Conservation (phyloP, 1,140 invertebrate genomes). For the Chironomus striatipennis region DNA sequence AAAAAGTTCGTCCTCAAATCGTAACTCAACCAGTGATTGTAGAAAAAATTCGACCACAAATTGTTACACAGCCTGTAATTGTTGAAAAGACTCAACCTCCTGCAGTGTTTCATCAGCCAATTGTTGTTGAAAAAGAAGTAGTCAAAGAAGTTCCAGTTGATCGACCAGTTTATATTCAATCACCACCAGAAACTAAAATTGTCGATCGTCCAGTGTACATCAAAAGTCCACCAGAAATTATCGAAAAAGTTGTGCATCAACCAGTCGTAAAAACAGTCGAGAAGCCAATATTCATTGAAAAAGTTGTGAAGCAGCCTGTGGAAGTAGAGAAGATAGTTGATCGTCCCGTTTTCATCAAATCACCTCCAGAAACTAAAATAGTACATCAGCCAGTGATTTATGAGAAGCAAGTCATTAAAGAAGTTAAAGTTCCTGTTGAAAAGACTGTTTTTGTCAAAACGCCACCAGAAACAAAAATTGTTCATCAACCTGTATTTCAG, state of each 20-base stretch:
- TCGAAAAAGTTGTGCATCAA: neutral
- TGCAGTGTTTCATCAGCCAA: neutral
- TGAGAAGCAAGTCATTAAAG: slow-evolving; percentile 38
- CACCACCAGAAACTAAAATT: neutral
- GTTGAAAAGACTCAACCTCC: neutral
- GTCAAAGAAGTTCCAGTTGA: slow-evolving; percentile 42
- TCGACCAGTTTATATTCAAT: slow-evolving; percentile 35
- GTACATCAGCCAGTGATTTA: slow-evolving; percentile 38
- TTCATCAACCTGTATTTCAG: slow-evolving; percentile 4
- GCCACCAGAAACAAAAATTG: slow-evolving; percentile 25
- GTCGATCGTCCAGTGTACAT: neutral
- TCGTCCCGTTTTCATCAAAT: slow-evolving; percentile 31
- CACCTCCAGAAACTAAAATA: slow-evolving; percentile 23
- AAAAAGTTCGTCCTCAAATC: too few relatives aligned
- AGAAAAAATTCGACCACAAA: too few relatives aligned
- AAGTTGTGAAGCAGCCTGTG: slow-evolving; percentile 19
- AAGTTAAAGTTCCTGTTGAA: slow-evolving; percentile 36
- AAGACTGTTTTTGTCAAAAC: slow-evolving; percentile 39
- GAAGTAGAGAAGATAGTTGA: slow-evolving; percentile 34
- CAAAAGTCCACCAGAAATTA: slow-evolving; percentile 4
- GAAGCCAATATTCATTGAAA: slow-evolving; percentile 21
- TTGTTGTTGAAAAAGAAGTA: slow-evolving; percentile 32
- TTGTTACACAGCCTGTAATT: too few relatives aligned
- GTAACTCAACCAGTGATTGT: too few relatives aligned
- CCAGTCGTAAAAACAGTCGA: slow-evolving; percentile 14